These are phyloP conservation scores for Dermatophagoides farinae DNA, from an alignment of 1,140 invertebrate species.

Conservation along the genomic window DNA sequence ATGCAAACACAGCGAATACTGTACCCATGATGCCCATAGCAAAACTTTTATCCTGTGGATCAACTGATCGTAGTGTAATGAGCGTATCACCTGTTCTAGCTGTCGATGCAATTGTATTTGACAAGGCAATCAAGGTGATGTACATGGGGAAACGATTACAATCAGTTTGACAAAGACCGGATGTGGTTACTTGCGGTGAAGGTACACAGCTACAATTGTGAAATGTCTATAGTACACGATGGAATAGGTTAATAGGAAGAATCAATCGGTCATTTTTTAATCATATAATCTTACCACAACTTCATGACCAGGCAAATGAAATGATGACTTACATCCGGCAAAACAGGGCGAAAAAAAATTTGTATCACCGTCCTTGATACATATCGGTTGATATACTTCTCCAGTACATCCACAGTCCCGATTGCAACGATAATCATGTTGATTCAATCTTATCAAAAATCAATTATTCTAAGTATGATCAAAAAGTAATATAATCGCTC, in stretches of 20 bases:
- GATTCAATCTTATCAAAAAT: background rate
- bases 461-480: background rate
- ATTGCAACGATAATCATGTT: slow-evolving; percentile 18
- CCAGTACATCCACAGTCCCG: slow-evolving; percentile 19
- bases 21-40: slow-evolving; percentile 22
- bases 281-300: too few relatives aligned
- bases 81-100: slow-evolving; percentile 23
- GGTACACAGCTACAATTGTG: background rate
- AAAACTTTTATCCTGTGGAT: slow-evolving; percentile 23
- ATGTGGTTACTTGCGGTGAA: slow-evolving; percentile 4
- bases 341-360: slow-evolving; percentile 65
- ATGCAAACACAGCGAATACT: slow-evolving; percentile 21
- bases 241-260: background rate
- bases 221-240: background rate
- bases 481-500: background rate
- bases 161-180: slow-evolving; percentile 20
- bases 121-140: slow-evolving; percentile 20
- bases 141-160: slow-evolving; percentile 21
- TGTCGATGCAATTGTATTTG: slow-evolving; percentile 21
- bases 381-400: slow-evolving; percentile 38
- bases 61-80: slow-evolving; percentile 23
- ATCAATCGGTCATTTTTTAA: too few relatives aligned
- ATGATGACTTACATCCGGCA: slow-evolving; percentile 42
- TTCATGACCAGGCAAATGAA: background rate
- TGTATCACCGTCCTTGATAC: slow-evolving; percentile 45